Evolutionary conservation across 1,140 invertebrate genomes (phyloP).

Genomic region (Tetramorium alpestre): DNA sequence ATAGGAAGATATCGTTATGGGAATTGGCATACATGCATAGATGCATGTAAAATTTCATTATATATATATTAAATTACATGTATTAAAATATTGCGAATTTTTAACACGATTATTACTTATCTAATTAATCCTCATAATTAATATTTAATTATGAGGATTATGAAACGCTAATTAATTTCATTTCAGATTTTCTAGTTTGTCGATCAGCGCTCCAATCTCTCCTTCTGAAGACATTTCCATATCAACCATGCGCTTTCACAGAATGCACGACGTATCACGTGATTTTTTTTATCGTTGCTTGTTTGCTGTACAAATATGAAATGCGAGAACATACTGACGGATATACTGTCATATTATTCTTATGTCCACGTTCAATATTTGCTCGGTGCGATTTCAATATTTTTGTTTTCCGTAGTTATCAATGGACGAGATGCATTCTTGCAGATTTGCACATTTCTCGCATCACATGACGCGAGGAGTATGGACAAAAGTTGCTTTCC

Average conservation of each 20-base stretch:
- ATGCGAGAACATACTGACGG: conserved; percentile 45
- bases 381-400: conserved; percentile 52
- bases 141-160: not conserved
- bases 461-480: not conserved
- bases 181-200: not conserved
- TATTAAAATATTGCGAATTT: not conserved
- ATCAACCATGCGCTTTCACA: conserved; percentile 42
- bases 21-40: not conserved
- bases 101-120: not conserved
- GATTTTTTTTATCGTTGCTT: conserved; percentile 39
- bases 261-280: conserved; percentile 4
- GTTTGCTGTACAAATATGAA: conserved; percentile 51
- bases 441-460: conserved; percentile 20
- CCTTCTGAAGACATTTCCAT: conserved; percentile 5
- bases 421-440: conserved; percentile 39
- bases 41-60: not conserved
- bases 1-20: not conserved
- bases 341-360: conserved; percentile 57
- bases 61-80: not conserved
- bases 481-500: not conserved
- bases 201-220: not conserved
- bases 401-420: conserved; percentile 58
- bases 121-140: too few species aligned
- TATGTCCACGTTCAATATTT: conserved; percentile 55
- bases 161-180: not conserved